These are phyloP conservation scores for Tetramorium alpestre DNA, from an alignment of 1,140 invertebrate genomes.

Conservation along the genomic window DNA sequence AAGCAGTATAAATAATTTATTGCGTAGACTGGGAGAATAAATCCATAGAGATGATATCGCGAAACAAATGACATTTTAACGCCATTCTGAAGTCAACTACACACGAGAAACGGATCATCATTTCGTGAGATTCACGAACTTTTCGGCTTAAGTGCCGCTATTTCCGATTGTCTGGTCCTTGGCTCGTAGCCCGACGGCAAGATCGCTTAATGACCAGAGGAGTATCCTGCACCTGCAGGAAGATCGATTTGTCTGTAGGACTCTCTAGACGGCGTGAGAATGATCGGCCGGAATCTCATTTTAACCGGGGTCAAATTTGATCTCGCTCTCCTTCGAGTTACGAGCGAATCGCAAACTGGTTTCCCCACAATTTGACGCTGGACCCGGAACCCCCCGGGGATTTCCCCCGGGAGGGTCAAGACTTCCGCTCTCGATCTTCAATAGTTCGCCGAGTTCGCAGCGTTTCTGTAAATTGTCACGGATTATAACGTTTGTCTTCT, in stretches of 20 bases:
- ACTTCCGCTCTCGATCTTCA: constrained; percentile 25
- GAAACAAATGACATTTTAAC: background rate
- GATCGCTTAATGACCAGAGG: constrained; percentile 58
- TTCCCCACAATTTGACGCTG: constrained; percentile 46
- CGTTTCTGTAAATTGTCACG: background rate
- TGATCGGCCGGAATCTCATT: constrained; percentile 54
- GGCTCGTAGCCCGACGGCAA: constrained; percentile 49
- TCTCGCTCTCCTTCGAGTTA: constrained; percentile 42
- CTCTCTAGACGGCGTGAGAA: background rate
- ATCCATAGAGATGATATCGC: background rate
- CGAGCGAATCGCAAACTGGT: constrained; percentile 66
- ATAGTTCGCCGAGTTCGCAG: background rate
- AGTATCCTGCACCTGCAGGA: background rate
- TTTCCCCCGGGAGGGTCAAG: background rate
- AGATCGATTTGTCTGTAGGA: constrained; percentile 19
- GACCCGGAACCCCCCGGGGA: constrained; percentile 15
- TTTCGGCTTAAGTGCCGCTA: background rate
- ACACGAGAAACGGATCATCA: background rate
- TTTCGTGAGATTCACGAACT: background rate
- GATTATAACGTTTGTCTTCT: background rate
- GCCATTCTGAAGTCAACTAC: background rate
- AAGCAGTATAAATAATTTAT: background rate
- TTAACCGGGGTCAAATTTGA: constrained; percentile 61
- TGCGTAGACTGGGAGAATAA: background rate
- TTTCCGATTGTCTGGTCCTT: constrained; percentile 12